These are phyloP conservation scores for Odontesthes bonariensis DNA, from an alignment of 2,113 vertebrate species.

Conservation along the genomic window DNA sequence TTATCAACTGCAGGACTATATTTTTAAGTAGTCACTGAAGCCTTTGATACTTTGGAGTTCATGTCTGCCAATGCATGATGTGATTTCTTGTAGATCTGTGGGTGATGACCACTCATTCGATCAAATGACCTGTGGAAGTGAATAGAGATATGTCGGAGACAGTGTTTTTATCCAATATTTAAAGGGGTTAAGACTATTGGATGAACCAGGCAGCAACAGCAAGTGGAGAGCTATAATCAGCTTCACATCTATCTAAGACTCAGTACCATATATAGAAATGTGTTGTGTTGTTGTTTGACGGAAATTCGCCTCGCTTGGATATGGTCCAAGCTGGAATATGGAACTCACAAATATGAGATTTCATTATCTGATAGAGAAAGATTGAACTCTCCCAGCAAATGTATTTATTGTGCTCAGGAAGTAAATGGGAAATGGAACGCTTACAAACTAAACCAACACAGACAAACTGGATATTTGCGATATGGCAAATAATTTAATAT, in stretches of 20 bases:
- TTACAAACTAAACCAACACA: constrained; percentile 11
- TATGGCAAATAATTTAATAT: constrained; percentile 21
- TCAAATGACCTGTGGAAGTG: neutral
- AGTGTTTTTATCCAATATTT: neutral
- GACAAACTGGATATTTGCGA: constrained; percentile 30
- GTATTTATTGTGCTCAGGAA: constrained; percentile 60
- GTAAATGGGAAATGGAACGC: constrained; percentile 58
- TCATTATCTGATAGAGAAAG: constrained; percentile 75
- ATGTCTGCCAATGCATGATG: constrained; percentile 6
- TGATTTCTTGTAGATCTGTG: neutral
- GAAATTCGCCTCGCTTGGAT: constrained; percentile 43
- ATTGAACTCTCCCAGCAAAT: constrained; percentile 61
- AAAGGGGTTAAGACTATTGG: constrained; percentile 20
- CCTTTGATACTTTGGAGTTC: constrained; percentile 36
- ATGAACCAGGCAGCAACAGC: constrained; percentile 27
- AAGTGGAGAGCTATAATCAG: constrained; percentile 39
- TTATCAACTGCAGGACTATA: constrained; percentile 23
- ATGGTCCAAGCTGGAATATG: constrained; percentile 44
- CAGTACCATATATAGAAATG: constrained; percentile 27
- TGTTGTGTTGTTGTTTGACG: constrained; percentile 36
- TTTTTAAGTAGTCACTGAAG: constrained; percentile 20
- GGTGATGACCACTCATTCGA: constrained; percentile 1
- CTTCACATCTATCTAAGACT: constrained; percentile 33
- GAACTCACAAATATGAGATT: constrained; percentile 67
- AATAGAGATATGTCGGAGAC: too few relatives aligned